These are phyloP conservation scores for Muscidifurax raptorellus DNA, from an alignment of 1,140 invertebrate species.

Conservation along the genomic window DNA sequence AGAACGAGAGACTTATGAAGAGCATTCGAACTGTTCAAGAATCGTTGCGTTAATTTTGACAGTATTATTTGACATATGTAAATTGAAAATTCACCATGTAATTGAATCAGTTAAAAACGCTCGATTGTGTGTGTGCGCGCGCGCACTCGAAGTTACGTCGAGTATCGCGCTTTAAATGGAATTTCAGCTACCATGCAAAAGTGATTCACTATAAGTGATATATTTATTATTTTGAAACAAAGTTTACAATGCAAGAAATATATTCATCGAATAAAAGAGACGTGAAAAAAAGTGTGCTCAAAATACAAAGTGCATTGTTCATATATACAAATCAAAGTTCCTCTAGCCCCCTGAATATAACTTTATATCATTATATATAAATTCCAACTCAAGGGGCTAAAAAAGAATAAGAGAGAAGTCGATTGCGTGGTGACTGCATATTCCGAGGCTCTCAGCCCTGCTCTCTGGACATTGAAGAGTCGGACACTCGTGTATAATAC, in stretches of 20 bases:
- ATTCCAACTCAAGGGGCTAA: background rate
- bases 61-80: no score
- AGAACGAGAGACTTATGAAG: background rate
- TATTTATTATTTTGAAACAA: no score
- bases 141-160: background rate
- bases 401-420: background rate
- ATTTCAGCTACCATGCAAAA: background rate
- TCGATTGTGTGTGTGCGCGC: no score
- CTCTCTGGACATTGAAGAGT: background rate
- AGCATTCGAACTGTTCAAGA: background rate
- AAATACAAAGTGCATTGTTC: constrained; percentile 3
- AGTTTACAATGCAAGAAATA: no score
- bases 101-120: background rate
- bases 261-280: background rate
- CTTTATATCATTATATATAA: no score
- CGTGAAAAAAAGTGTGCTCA: background rate
- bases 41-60: background rate
- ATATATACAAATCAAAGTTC: no score
- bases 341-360: background rate
- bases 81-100: background rate
- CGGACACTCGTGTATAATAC: background rate
- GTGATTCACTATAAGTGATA: background rate
- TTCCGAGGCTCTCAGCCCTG: background rate
- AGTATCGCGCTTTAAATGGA: background rate
- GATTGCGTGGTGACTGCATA: no score